Evolutionary conservation across 2,797 vertebrate species (phyloP).

Genomic region (Coluber constrictor): DNA sequence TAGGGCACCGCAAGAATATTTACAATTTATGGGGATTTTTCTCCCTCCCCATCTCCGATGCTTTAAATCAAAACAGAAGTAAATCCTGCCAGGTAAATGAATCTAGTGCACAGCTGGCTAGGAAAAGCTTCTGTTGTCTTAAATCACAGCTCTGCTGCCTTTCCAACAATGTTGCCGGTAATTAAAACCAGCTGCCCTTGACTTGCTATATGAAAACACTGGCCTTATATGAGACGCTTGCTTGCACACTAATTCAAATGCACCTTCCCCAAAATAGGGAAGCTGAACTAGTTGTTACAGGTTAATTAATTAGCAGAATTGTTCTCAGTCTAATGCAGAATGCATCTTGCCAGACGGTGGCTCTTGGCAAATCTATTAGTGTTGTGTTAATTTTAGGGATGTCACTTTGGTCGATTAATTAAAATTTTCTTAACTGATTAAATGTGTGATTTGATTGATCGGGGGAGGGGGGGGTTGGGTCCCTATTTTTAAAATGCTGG

Average conservation of each 20-base stretch:
- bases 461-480: too few relatives aligned
- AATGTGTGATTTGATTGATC: background rate
- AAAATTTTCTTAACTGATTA: background rate
- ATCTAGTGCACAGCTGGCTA: background rate
- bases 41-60: too few relatives aligned
- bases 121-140: background rate
- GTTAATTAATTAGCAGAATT: slow-evolving; percentile 16
- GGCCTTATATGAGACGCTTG: background rate
- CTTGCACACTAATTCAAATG: background rate
- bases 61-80: background rate
- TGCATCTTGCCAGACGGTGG: background rate
- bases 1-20: background rate
- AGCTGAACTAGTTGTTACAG: background rate
- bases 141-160: background rate
- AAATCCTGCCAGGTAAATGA: background rate
- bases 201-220: background rate
- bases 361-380: background rate
- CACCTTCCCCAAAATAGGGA: background rate
- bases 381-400: background rate
- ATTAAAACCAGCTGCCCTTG: background rate
- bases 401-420: background rate
- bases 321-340: background rate
- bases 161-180: background rate
- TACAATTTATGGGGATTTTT: background rate
- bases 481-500: background rate